phyloP scores from a whole-genome alignment of 2,113 vertebrate genomes.

The Aldabrachelys gigantea region DNA sequence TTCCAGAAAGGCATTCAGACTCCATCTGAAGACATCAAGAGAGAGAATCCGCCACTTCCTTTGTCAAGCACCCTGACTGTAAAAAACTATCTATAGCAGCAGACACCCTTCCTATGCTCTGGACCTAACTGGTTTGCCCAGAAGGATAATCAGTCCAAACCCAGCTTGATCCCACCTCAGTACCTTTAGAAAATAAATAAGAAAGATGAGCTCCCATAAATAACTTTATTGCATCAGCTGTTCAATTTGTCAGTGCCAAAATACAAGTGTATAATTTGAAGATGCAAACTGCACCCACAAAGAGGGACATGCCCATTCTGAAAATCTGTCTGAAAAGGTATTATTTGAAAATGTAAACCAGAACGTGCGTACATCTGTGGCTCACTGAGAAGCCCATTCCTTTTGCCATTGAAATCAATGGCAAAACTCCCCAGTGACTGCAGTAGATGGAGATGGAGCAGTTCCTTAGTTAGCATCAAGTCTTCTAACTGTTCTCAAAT shows the following conservation, averaged over 20 bases:
- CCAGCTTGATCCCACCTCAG: neutral
- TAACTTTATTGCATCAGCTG: neutral
- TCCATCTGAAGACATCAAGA: neutral
- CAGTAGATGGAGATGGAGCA: neutral
- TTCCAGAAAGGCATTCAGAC: neutral
- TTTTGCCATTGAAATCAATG: fast-evolving
- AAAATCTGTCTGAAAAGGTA: neutral
- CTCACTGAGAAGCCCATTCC: neutral
- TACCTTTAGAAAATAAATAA: neutral
- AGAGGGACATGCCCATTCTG: neutral
- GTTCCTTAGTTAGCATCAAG: neutral
- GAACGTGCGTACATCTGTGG: neutral
- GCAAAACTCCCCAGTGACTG: neutral
- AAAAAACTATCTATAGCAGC: neutral
- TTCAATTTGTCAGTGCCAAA: neutral
- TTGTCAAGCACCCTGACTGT: neutral
- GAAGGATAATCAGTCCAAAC: neutral
- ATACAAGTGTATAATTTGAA: neutral
- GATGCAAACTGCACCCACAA: neutral
- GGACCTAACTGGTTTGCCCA: neutral
- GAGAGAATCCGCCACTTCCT: neutral
- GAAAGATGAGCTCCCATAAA: neutral
- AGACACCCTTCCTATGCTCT: neutral
- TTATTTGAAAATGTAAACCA: neutral
- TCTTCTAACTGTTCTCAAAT: neutral